These are phyloP conservation scores for Geodia barretti DNA, from an alignment of 37 sponge, comb jelly and placozoan genomes.

Conservation along the genomic window DNA sequence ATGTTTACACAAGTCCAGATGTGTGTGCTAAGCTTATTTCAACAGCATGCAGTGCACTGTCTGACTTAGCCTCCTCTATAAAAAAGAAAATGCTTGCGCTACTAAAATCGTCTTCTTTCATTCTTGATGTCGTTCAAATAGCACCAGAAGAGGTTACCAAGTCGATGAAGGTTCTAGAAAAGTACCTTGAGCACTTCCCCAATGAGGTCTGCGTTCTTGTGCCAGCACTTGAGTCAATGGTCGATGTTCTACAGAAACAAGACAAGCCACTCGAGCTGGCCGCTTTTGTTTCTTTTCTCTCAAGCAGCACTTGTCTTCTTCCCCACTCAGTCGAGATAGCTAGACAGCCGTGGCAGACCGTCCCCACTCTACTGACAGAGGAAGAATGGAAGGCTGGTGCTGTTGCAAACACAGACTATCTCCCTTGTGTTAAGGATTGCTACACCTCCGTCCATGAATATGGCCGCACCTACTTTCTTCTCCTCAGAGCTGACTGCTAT, in stretches of 20 bases:
- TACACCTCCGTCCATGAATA: conserved; percentile 19
- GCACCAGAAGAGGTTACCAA: background rate
- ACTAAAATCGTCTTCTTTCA: background rate
- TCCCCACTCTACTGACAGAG: conserved; percentile 14
- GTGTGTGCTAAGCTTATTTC: background rate
- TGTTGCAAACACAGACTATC: background rate
- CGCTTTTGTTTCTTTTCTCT: background rate
- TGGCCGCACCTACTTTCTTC: conserved; percentile 27
- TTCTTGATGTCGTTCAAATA: background rate
- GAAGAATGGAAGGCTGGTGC: conserved; percentile 21
- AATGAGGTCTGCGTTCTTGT: background rate
- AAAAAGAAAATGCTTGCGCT: background rate
- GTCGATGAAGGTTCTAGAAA: background rate
- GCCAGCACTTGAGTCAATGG: background rate
- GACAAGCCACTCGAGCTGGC: background rate
- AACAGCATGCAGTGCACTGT: background rate
- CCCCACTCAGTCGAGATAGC: background rate
- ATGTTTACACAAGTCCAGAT: background rate
- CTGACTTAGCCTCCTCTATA: background rate
- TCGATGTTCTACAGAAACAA: background rate
- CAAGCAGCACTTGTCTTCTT: background rate
- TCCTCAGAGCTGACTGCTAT: conserved; percentile 21
- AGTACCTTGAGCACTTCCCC: background rate
- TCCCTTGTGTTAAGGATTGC: conserved; percentile 10
- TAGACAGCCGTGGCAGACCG: conserved; percentile 5